Percentiles rank a stretch among this genome's conserved stretches.
Evolutionary conservation across 2,797 vertebrate species (phyloP).

Genomic region (Gymnoscopelus microlampas): DNA sequence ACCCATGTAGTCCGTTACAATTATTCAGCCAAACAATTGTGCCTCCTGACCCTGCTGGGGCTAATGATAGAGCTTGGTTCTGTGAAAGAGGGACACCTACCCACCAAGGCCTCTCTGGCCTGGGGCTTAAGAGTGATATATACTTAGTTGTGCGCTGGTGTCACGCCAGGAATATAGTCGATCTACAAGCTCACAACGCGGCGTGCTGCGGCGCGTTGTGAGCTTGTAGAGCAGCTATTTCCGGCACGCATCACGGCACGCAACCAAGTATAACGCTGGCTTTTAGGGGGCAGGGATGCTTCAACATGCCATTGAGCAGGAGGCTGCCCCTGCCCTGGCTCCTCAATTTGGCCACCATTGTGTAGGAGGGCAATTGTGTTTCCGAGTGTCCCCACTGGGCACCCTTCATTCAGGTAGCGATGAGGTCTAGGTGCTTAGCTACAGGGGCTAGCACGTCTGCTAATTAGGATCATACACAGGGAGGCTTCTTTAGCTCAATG

Average conservation of each 20-base stretch:
- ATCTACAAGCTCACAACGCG: too few species aligned
- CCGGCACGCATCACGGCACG: neutral
- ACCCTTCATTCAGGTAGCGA: constrained; percentile 78
- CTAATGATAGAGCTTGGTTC: constrained; percentile 78
- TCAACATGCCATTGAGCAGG: constrained; percentile 69
- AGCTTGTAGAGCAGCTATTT: neutral
- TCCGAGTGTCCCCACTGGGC: constrained; percentile 76
- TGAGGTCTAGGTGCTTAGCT: constrained; percentile 81
- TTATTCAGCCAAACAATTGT: constrained; percentile 78
- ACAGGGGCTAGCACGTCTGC: constrained; percentile 75
- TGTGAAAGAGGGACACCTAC: constrained; percentile 79
- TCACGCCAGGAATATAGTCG: neutral
- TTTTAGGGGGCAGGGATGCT: constrained; percentile 68
- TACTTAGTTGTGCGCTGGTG: neutral
- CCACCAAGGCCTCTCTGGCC: constrained; percentile 72
- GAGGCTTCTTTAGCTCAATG: constrained; percentile 73
- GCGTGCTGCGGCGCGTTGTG: neutral
- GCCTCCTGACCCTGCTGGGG: constrained; percentile 78
- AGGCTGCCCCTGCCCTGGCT: constrained; percentile 54
- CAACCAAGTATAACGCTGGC: neutral
- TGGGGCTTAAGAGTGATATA: constrained; percentile 12
- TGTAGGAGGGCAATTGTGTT: constrained; percentile 70
- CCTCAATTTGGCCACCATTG: constrained; percentile 75
- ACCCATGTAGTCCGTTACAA: constrained; percentile 79
- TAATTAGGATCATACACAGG: constrained; percentile 80